These are phyloP conservation scores for Zaprionus bogoriensis DNA, from an alignment of 2,888 invertebrate genomes.

Conservation along the genomic window DNA sequence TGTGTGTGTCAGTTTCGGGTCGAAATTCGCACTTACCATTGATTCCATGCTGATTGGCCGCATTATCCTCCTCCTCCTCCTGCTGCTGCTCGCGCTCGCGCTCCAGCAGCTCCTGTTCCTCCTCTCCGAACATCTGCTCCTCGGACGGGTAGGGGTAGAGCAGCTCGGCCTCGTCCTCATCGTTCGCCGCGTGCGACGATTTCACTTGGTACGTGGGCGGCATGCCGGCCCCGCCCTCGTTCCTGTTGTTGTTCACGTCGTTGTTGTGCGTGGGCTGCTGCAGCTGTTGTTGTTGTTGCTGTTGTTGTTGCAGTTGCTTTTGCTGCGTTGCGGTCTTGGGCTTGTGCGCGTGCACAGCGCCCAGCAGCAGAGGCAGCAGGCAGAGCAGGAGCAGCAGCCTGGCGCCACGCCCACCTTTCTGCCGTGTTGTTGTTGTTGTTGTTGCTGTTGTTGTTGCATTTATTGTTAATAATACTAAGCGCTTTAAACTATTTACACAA, in stretches of 20 bases:
- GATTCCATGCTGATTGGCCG: slow-evolving; percentile 72
- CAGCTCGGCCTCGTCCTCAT: slow-evolving; percentile 80
- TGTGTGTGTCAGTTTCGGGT: not conserved
- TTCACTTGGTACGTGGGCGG: slow-evolving; percentile 79
- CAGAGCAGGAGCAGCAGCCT: slow-evolving; percentile 52
- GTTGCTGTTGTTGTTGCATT: slow-evolving; percentile 49
- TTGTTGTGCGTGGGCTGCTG: slow-evolving; percentile 58
- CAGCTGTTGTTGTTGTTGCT: slow-evolving; percentile 50
- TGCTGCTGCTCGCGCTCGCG: slow-evolving; percentile 18
- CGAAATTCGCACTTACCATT: slow-evolving; percentile 77
- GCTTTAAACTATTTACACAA: slow-evolving; percentile 76
- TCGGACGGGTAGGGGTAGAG: slow-evolving; percentile 79
- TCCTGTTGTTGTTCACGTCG: slow-evolving; percentile 40
- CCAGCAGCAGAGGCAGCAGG: slow-evolving; percentile 49
- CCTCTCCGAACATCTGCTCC: slow-evolving; percentile 78
- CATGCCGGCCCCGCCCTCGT: slow-evolving; percentile 47
- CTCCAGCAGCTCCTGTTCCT: slow-evolving; percentile 69
- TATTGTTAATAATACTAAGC: slow-evolving; percentile 77
- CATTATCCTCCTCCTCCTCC: slow-evolving; percentile 58
- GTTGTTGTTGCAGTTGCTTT: slow-evolving; percentile 51
- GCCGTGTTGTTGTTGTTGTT: slow-evolving; percentile 31
- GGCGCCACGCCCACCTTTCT: slow-evolving; percentile 36
- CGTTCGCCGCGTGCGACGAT: slow-evolving; percentile 80
- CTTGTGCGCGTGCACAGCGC: slow-evolving; percentile 72
- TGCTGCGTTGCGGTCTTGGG: slow-evolving; percentile 77